These are phyloP conservation scores for Leucozona laternaria DNA, from an alignment of 2,888 invertebrate genomes.

Conservation along the genomic window DNA sequence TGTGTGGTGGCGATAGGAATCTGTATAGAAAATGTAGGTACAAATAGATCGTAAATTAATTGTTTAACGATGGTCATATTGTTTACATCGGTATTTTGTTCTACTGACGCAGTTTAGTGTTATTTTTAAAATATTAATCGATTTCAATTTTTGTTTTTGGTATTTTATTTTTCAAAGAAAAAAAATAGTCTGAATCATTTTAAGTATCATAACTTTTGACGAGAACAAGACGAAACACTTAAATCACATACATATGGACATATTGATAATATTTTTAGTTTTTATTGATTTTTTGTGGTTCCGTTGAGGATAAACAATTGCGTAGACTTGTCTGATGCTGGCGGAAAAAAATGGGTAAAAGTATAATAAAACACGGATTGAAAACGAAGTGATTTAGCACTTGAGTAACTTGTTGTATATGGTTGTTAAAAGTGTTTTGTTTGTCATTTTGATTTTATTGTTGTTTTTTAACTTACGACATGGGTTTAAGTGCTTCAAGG, in stretches of 20 bases:
- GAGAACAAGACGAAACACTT: slow-evolving; percentile 9
- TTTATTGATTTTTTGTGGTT: neutral
- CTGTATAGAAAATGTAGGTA: neutral
- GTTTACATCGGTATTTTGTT: slow-evolving; percentile 37
- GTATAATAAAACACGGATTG: neutral
- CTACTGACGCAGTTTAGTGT: slow-evolving; percentile 24
- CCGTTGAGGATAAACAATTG: neutral
- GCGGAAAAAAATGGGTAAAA: neutral
- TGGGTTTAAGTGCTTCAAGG: neutral
- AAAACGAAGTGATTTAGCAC: neutral
- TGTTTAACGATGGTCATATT: slow-evolving; percentile 56
- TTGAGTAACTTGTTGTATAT: neutral
- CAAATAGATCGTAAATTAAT: slow-evolving; percentile 48
- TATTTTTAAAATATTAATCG: slow-evolving; percentile 30
- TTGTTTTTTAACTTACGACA: neutral
- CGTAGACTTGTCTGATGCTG: slow-evolving; percentile 2
- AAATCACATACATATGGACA: neutral
- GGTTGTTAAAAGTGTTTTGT: neutral
- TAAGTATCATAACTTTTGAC: slow-evolving; percentile 11
- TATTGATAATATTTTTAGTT: slow-evolving; percentile 7
- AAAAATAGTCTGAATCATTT: slow-evolving; percentile 11
- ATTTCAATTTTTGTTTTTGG: neutral
- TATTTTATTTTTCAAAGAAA: neutral
- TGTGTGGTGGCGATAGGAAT: neutral
- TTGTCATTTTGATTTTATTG: neutral